Evolutionary conservation across 1,140 invertebrate genomes (phyloP), one percentile per base, ranked within the genome.

Genomic region (Papilio machaon): DNA sequence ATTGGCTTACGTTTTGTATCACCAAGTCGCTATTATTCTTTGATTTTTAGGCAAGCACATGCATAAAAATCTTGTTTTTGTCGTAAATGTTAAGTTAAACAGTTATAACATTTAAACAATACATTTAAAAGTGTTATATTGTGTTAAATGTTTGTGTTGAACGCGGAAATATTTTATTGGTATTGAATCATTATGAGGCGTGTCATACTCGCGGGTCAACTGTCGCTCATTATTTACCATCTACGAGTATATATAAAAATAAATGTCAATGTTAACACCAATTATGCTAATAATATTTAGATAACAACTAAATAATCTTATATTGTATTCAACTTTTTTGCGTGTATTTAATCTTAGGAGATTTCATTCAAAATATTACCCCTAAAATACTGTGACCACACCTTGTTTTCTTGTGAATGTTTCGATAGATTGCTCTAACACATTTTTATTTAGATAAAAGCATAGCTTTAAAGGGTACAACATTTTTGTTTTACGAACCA

Each of bases 211-310:
- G 17, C 52, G 49, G 75, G 75, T 78, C 75, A 78, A 60, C 52
- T 52, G 75, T 58, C 75, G 52, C 19, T 58, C 49, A 52, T 58
- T 78, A 58, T 58, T 78, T 78, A 38, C 49, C 49, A 35, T 78
- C 30, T 13, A 30, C 23, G 23, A 30, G 23, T 30, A 30, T 30
- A 60, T 54, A 76, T 54, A 54, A 78, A 78, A 78, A 78, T 78
- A 78, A 78, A 78, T 78, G 75, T 78, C 75, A 78, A 78, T 58
- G 75, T 78, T 78, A 78, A 78, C 49, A 58, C 35, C 75, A 30
- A 58, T 54, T 78, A 78, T 78, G 75, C 15, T 78, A 78, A 78
- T 78, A 60, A 38, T 19, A n/a, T 60, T 38, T 54, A 58, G 75
- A 78, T 78, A 78, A 70, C 30, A 70, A 70, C 23, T 70, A 70